Conservation (phyloP, 2,797 vertebrate species). For the Characodon lateralis region DNA sequence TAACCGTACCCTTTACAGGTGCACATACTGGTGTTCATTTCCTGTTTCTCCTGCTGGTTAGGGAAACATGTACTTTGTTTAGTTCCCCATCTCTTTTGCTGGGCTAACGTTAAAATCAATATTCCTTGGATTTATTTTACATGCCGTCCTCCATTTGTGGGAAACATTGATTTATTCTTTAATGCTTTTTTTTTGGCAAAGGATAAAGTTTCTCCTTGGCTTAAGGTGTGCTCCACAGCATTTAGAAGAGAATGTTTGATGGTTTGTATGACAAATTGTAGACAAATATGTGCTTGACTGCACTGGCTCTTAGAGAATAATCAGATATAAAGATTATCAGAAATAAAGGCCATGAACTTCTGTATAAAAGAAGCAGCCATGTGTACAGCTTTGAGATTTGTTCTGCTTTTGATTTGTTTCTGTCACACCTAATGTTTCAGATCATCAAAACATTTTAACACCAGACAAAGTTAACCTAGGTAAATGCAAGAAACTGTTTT, state of each 20-base stretch:
- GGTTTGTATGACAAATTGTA: conserved; percentile 11
- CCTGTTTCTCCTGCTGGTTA: not conserved
- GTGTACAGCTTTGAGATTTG: conserved; percentile 6
- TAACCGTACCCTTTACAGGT: not conserved
- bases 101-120: conserved; percentile 36
- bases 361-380: conserved; percentile 17
- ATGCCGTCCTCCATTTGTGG: conserved; percentile 58
- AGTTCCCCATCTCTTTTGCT: not conserved
- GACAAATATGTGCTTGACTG: conserved; percentile 10
- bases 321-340: conserved; percentile 24
- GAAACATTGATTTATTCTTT: conserved; percentile 60
- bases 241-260: conserved; percentile 1
- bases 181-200: conserved; percentile 25
- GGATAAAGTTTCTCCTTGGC: conserved; percentile 27
- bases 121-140: conserved; percentile 54
- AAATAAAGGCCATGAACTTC: conserved; percentile 6
- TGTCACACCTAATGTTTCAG: not conserved
- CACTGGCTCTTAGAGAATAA: conserved; percentile 14
- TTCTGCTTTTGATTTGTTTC: not conserved
- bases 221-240: not conserved
- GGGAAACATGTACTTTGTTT: not conserved
- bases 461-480: not conserved
- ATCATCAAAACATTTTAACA: not conserved
- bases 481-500: not conserved
- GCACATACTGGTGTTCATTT: not conserved